Conservation (phyloP, 2,797 vertebrate species). For the Agapornis canus region DNA sequence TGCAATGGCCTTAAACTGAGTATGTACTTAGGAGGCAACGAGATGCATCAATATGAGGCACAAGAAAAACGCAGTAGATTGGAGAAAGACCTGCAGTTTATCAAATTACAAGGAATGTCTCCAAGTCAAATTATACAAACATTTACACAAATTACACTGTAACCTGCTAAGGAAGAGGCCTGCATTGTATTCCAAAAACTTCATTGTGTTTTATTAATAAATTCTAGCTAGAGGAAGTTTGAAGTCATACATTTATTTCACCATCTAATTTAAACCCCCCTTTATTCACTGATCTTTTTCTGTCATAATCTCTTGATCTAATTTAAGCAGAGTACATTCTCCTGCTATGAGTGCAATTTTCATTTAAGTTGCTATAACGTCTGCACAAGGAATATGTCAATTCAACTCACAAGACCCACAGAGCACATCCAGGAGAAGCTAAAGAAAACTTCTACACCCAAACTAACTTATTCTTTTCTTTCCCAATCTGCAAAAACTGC, state of each 20-base stretch:
- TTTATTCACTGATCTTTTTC: slow-evolving; percentile 46
- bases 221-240: slow-evolving; percentile 48
- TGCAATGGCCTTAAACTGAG: slow-evolving; percentile 4
- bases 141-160: slow-evolving; percentile 59
- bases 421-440: not conserved
- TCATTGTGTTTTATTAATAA: slow-evolving; percentile 51
- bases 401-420: not conserved
- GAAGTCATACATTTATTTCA: slow-evolving; percentile 53
- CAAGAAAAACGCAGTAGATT: slow-evolving; percentile 31
- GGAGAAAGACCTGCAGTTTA: slow-evolving; percentile 52
- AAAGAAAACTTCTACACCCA: not conserved
- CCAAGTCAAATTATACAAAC: slow-evolving; percentile 59
- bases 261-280: slow-evolving; percentile 17
- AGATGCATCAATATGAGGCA: not conserved
- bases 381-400: not conserved
- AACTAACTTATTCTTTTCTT: not conserved
- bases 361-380: slow-evolving; percentile 34
- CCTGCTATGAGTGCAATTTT: slow-evolving; percentile 25
- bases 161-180: slow-evolving; percentile 59
- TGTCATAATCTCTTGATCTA: slow-evolving; percentile 46
- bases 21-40: slow-evolving; percentile 35
- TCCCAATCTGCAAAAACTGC: not conserved
- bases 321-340: slow-evolving; percentile 48
- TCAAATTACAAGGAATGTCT: slow-evolving; percentile 46
- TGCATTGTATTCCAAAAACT: slow-evolving; percentile 33